Base-by-base conservation (phyloP, 2,113 vertebrate genomes). In the Macquaria australasica region DNA sequence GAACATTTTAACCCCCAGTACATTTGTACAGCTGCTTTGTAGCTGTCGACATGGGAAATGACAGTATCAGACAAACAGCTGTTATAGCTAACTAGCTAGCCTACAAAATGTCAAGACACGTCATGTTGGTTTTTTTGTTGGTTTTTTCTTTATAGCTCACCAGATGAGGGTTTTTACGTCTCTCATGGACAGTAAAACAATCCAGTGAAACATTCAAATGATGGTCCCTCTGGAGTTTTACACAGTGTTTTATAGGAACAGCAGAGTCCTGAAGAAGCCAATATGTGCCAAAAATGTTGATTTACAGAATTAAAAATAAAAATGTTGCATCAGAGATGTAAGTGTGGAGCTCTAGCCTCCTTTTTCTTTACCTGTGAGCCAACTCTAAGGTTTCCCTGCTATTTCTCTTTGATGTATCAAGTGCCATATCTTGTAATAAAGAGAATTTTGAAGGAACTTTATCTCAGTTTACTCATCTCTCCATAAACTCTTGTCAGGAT, bases 41-140 rank as follows among this genome's bases (percentile, higher is more conserved):
- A 58, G 76, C 2, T 45, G 63, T 45, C 0, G 15, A 79, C 64
- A 78, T 59, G 25, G 21, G 66, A 79, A 79, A 58, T 37, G 51
- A 23, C 50, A 56, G 12, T 41, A 55, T 55, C 9, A 14, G 10
- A 68, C 18, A 31, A 45, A 69, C 64, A 79, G 68, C 77, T 79
- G 41, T 79, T 39, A 7, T 25, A 48, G 39, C 8, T 56, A 43
- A 68, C 34, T 3, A 58, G 63, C 64, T 31, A 28, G 63, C 39
- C 28, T 18, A 69, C 39, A 68, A 67, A 78, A 68, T 45, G 25
- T 66, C 31, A 64, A 66, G 51, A 45, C 51, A 16, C 37, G 16
- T 48, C 6, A 59, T 21, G 39, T 50, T 64, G 21, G 51, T 76
- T 34, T 45, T 69, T 43, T 60, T 48, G 31, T 25, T 6, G 31